Base-by-base conservation (phyloP, 2,113 vertebrate genomes). In the Fulica atra region DNA sequence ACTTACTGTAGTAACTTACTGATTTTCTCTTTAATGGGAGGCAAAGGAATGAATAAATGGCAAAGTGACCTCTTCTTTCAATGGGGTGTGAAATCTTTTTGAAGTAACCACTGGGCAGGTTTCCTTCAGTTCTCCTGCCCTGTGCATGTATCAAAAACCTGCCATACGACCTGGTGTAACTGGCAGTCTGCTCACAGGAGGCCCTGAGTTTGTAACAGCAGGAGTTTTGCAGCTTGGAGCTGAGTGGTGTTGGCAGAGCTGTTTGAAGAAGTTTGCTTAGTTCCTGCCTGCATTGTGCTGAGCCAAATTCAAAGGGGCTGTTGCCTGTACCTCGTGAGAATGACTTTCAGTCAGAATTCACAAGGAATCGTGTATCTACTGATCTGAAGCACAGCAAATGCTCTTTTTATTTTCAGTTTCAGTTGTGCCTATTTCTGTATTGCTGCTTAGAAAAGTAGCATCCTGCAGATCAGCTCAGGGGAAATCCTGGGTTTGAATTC, bases 191-290 rank as follows among this genome's bases (percentile, higher is more conserved):
- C 86, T 94, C 90, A 60, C 92, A 93, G 87, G 94, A 93, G 83
- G 82, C 69, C 66, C 17, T 1, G 31, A 16, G 59, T 88, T 92
- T 90, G 92, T 83, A 96, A 94, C 89, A 88, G 82, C 64, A 35
- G 91, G 94, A 94, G 82, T 68, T 88, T 28, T 84, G 90, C 76
- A 79, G 82, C 86, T 89, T 57, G 40, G 36, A 89, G 77, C 78
- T 85, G 93, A 96, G 88, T 93, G 60, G 50, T 82, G 81, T 94
- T 95, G 95, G 96, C 96, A 94, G 92, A 87, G 66, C 84, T 86
- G n/a, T 92, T 97, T 81, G 76, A 88, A 90, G 93, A 82, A 81
- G 81, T 90, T 92, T 94, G 31, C 57, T 91, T 92, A 91, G 81
- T 93, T 96, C 81, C 82, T 94, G 92, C 80, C 77, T 9, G 4